Base-by-base conservation (phyloP, 2,888 invertebrate genomes). In the Chaitophorus viminalis region DNA sequence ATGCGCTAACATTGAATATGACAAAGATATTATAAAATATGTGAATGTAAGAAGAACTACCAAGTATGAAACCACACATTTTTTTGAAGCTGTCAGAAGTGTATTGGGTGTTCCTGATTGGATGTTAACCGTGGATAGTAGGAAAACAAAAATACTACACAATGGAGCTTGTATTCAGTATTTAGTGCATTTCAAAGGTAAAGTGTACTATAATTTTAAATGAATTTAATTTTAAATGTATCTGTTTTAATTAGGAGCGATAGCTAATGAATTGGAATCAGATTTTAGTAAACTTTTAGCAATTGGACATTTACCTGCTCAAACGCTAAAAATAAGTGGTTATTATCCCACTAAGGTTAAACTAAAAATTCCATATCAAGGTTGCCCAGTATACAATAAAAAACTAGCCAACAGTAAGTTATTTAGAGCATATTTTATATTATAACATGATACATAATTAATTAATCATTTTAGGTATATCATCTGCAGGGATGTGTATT, bases 1-100 rank as follows among this genome's bases (percentile, higher is more conserved):
- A 1, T 98, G 98, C 91, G 97, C 97, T 84, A 98, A 97, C 91
- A 96, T 98, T 89, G 95, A 96, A 91, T 96, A 96, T 0, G 98
- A 98, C 91, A 95, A 96, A 91, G 96, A 98, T 91, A 96, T 97
- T 89, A 95, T 97, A 82, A 97, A 97, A 92, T 97, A 95, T 90
- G 95, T 95, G 0, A 97, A 97, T 90, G 94, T 98, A 54, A 94
- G 95, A 91, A 96, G 95, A 91, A 96, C 97, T 78, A 97, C 97
- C 0, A 93, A 96, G 91, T 98, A 98, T 92, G 96, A 97, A 31
- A 97, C 97, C 1, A 95, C 95, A 0, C 95, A 95, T 92, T 98
- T 98, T 92, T 93, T 98, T 90, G 94, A 94, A 88, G 96, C 97
- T 90, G 92, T 97, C 17, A 93, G 97, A 65, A 93, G 93, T 84